Evolutionary conservation across 2,113 vertebrate genomes (phyloP).

Genomic region (Elephantulus edwardii): DNA sequence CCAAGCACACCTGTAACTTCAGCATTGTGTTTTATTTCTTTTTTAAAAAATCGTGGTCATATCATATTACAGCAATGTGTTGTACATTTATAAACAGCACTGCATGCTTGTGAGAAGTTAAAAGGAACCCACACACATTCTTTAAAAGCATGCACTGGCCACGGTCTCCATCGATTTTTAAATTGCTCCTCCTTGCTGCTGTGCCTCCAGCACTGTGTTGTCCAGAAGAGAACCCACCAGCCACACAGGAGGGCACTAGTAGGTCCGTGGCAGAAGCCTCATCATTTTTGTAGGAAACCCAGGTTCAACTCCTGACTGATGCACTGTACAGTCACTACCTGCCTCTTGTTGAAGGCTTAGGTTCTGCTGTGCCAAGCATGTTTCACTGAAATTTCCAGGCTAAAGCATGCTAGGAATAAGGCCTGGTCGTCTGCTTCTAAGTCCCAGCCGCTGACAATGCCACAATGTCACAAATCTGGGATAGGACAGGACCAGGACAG

Average conservation of each 20-base stretch:
- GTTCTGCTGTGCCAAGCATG: not conserved
- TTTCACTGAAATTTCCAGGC: not conserved
- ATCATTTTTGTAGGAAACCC: not conserved
- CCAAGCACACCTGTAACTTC: not conserved
- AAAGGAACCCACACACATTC: not conserved
- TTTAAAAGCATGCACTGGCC: not conserved
- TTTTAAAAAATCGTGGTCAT: not conserved
- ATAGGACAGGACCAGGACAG: no score
- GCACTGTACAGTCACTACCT: not conserved
- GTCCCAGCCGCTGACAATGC: no score
- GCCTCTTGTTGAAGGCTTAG: not conserved
- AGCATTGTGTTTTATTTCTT: not conserved
- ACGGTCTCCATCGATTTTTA: not conserved
- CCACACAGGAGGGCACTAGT: no score
- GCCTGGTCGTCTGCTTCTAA: not conserved
- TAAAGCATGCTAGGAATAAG: not conserved
- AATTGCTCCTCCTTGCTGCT: not conserved
- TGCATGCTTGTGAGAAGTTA: not conserved
- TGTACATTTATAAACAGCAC: not conserved
- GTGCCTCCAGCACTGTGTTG: not conserved
- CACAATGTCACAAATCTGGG: no score
- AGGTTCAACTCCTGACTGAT: not conserved
- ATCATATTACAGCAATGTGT: not conserved
- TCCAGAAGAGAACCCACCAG: not conserved
- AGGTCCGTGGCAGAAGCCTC: not conserved